Evolutionary conservation across 2,888 invertebrate genomes (phyloP).

Genomic region (Cephus spinipes): DNA sequence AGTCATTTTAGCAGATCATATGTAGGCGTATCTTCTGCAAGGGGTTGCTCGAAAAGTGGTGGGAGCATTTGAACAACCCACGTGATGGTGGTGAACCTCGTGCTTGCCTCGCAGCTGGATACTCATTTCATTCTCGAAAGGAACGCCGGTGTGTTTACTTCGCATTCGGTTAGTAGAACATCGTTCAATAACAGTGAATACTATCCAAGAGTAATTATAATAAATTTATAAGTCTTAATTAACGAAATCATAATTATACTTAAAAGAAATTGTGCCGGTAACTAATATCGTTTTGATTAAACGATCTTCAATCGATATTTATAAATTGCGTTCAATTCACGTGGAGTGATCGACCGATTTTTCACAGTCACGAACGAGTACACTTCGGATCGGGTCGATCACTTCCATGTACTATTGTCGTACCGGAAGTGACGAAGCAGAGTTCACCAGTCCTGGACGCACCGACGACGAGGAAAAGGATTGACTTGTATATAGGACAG

Average conservation of each 20-base stretch:
- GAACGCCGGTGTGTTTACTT: not conserved
- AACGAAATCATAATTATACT: not conserved
- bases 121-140: not conserved
- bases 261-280: not conserved
- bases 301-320: not conserved
- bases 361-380: constrained; percentile 1
- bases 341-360: not conserved
- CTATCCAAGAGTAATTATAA: not conserved
- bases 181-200: not conserved
- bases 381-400: not conserved
- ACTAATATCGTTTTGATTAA: not conserved
- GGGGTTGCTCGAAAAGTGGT: not conserved
- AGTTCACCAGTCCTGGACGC: not conserved
- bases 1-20: not conserved
- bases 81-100: not conserved
- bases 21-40: not conserved
- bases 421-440: not conserved
- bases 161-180: not conserved
- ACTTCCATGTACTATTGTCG: not conserved
- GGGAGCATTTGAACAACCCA: not conserved
- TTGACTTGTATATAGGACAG: not conserved
- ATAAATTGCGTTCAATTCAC: not conserved
- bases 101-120: not conserved
- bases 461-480: not conserved
- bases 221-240: not conserved